Conservation (phyloP, 2,113 vertebrate genomes). For the Brienomyrus brachyistius region DNA sequence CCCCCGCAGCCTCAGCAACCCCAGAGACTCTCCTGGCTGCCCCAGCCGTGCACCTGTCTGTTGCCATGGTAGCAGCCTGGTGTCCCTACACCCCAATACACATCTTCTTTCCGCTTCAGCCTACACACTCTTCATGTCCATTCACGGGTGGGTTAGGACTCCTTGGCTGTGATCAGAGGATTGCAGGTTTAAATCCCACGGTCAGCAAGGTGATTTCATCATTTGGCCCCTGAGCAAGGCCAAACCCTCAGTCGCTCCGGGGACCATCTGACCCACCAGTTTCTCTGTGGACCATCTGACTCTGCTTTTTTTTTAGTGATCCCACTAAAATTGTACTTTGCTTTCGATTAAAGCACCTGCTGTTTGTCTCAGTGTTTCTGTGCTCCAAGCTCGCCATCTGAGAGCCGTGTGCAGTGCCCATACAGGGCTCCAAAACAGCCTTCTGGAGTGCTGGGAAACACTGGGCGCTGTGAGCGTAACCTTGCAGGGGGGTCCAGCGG, state of each 20-base stretch:
- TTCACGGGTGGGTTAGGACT: not conserved
- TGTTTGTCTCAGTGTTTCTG: not conserved
- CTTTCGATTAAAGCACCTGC: not conserved
- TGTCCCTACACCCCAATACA: not conserved
- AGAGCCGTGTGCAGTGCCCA: not conserved
- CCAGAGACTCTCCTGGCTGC: not conserved
- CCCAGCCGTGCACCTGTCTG: constrained; percentile 61
- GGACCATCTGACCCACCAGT: not conserved
- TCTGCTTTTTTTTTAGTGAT: not conserved
- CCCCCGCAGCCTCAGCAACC: not conserved
- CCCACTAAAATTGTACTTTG: not conserved
- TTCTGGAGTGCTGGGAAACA: not conserved
- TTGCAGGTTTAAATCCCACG: not conserved
- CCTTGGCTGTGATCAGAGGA: not conserved
- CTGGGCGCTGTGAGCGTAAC: constrained; percentile 25
- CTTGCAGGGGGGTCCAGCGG: constrained; percentile 35
- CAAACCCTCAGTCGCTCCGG: not conserved
- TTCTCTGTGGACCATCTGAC: not conserved
- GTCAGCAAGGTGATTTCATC: not conserved
- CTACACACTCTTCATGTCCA: not conserved
- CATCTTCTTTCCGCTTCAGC: not conserved
- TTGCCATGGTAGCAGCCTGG: constrained; percentile 70
- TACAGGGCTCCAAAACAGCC: not conserved
- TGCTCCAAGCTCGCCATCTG: not conserved
- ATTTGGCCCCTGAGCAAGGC: not conserved